Conservation (phyloP, 2,113 vertebrate species). For the cattle (Bos taurus) region ARS-UCD2.0 NC_037332.1:96458001-96458500, state of each 20-base stretch:
- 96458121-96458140: not conserved
- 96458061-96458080: not conserved
- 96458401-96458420: not conserved
- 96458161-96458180: not conserved
- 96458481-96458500: not conserved
- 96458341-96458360: not conserved
- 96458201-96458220: not conserved
- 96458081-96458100: not conserved
- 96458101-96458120: not conserved
- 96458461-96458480: not conserved
- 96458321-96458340: not conserved
- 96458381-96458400: not conserved
- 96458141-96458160: not conserved
- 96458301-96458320: not conserved
- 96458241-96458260: not conserved
- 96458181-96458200: fast-evolving
- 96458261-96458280: not conserved
- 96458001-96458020: not conserved
- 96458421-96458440: fast-evolving
- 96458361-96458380: not conserved
- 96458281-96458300: not conserved
- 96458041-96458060: not conserved
- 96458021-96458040: not conserved
- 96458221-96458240: not conserved
- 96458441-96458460: no score